A percentile compares a stretch with the other conserved stretches of the same genome.
These are phyloP conservation scores for Lepidotrigona ventralis DNA, from an alignment of 1,140 invertebrate genomes.

Conservation along the genomic window DNA sequence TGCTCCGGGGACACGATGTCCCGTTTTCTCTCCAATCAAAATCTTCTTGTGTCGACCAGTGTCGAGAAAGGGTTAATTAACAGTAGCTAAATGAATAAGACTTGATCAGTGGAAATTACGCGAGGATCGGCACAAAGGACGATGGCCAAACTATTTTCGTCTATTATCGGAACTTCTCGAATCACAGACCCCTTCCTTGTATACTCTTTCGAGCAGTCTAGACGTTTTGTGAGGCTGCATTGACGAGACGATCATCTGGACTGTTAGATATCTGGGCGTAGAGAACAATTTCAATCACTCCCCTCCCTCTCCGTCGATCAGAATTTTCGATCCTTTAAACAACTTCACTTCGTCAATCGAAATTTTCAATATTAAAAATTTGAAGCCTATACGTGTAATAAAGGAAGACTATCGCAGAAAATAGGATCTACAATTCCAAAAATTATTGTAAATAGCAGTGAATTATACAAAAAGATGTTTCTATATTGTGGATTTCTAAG, in stretches of 20 bases:
- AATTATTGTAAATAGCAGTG: neutral
- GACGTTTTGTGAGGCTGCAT: conserved; percentile 14
- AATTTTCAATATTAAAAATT: neutral
- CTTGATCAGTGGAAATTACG: conserved; percentile 74
- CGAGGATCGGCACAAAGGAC: conserved; percentile 45
- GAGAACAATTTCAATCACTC: conserved; percentile 34
- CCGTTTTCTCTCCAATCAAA: conserved; percentile 36
- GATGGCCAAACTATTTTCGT: conserved; percentile 71
- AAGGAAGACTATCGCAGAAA: neutral
- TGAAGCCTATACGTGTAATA: neutral
- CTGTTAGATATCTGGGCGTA: conserved; percentile 1
- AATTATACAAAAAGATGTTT: neutral
- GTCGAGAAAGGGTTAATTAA: conserved; percentile 68
- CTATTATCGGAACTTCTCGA: conserved; percentile 51
- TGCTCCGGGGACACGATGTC: neutral
- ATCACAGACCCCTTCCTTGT: conserved; percentile 8
- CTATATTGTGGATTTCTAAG: too few species aligned
- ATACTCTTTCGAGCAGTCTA: conserved; percentile 18
- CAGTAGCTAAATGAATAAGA: conserved; percentile 71
- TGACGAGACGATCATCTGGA: conserved; percentile 3
- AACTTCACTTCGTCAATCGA: neutral
- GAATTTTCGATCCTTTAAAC: neutral
- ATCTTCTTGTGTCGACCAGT: conserved; percentile 40
- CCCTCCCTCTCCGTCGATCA: neutral
- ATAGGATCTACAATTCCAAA: neutral